Evolutionary conservation across 2,113 vertebrate species (phyloP).

Genomic region (Takifugu bimaculatus): DNA sequence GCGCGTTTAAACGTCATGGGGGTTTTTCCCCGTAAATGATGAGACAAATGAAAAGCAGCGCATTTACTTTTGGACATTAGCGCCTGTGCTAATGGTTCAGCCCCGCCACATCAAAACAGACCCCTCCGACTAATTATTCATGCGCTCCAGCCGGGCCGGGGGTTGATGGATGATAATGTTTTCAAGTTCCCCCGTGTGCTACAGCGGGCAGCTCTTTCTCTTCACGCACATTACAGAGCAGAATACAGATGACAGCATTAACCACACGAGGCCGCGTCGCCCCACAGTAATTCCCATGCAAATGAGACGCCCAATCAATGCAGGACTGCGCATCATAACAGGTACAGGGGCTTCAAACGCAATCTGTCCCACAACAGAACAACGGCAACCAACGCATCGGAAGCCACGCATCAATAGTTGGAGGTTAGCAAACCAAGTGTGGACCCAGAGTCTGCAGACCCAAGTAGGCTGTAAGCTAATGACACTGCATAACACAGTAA

Average conservation of each 20-base stretch:
- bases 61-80: slow-evolving; percentile 17
- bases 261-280: neutral
- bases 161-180: slow-evolving; percentile 60
- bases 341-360: neutral
- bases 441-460: too few species aligned
- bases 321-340: neutral
- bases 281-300: slow-evolving; percentile 28
- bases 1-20: slow-evolving; percentile 4
- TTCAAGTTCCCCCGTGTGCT: slow-evolving; percentile 37
- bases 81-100: slow-evolving; percentile 41
- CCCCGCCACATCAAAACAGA: slow-evolving; percentile 44
- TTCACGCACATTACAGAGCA: slow-evolving; percentile 20
- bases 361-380: neutral
- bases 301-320: slow-evolving; percentile 23
- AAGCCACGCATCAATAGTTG: neutral
- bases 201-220: slow-evolving; percentile 32
- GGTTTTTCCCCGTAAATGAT: neutral
- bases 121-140: slow-evolving; percentile 51
- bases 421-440: slow-evolving; percentile 6
- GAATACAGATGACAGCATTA: slow-evolving; percentile 49
- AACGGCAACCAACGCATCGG: slow-evolving; percentile 2
- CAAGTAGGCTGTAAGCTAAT: too few species aligned
- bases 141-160: slow-evolving; percentile 31
- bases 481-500: too few species aligned
- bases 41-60: neutral